Conservation (phyloP, 2,113 vertebrate species). For the Anolis carolinensis region DNA sequence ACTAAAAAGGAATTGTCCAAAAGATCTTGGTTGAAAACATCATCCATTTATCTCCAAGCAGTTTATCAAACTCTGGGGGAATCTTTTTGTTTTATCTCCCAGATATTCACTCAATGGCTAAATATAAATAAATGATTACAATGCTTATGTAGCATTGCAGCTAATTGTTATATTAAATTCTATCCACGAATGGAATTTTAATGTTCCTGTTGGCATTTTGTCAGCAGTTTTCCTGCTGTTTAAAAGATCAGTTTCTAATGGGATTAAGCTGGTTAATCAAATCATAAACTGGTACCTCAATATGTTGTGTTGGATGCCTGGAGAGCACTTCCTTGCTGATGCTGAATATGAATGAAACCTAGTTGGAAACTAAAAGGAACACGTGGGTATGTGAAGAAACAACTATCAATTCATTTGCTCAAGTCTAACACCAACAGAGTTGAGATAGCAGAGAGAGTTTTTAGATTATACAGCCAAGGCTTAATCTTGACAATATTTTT, state of each 20-base stretch:
- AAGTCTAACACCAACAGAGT: not conserved
- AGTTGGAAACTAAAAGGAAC: not conserved
- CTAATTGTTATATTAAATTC: constrained; percentile 70
- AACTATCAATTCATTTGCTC: not conserved
- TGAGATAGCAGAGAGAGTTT: not conserved
- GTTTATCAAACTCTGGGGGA: constrained; percentile 15
- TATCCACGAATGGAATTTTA: constrained; percentile 57
- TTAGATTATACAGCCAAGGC: not conserved
- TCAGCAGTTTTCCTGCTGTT: constrained; percentile 76
- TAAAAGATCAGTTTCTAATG: constrained; percentile 77
- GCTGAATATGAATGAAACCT: constrained; percentile 70
- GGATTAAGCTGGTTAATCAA: constrained; percentile 79
- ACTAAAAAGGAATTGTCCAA: not conserved
- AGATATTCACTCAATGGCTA: constrained; percentile 54
- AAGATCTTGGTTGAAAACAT: not conserved
- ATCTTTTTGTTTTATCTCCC: constrained; percentile 18
- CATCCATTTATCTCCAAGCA: not conserved
- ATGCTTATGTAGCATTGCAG: constrained; percentile 56
- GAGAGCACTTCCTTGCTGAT: constrained; percentile 58
- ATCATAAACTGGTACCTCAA: constrained; percentile 70
- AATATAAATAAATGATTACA: constrained; percentile 64
- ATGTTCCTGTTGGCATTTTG: constrained; percentile 67
- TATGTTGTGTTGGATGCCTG: constrained; percentile 55
- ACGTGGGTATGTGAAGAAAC: not conserved
- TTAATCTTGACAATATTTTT: not conserved